Evolutionary conservation across 2,888 invertebrate species (phyloP), one percentile per base, ranked within the genome.

Genomic region (Troides helena): DNA sequence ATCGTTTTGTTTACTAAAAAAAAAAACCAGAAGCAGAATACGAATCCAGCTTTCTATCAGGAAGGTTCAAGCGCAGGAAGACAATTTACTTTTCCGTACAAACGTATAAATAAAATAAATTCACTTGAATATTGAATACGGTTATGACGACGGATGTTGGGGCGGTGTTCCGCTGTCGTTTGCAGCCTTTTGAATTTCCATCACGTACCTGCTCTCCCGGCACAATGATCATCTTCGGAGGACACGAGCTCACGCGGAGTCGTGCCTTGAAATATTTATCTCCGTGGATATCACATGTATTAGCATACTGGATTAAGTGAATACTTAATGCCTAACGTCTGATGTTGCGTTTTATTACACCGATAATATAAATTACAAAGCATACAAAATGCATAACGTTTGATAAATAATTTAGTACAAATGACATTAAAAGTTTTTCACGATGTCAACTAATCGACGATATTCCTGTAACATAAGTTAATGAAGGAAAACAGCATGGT

Each of bases 111-210:
- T 73, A 71, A 61, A 71, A 68, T 73, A 71, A 58, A 71, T 71
- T 68, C 71, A 43, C 69, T 66, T 66, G 68, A 69, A 72, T 74
- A 77, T 76, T 74, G 71, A 73, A 74, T 73, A 70, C 71, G 72
- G 74, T 74, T 73, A 74, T 74, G 70, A 68, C 70, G 70, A 73
- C 72, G 70, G 73, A 70, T 70, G 72, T 73, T 69, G 72, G 58
- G 61, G 64, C 72, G 72, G 56, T 67, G 14, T 53, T 21, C 39
- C 14, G 62, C 66, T 62, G 69, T 62, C 66, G 70, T 62, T 62
- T 59, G 46, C 62, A 65, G 69, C 62, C 57, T 66, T 65, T 58
- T 67, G 62, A 70, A 70, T 66, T 66, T 67, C 56, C 59, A 67
- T 70, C 70, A 69, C 69, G 70, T 59, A 39, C 58, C 21, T 7